phyloP scores from a whole-genome alignment of 2,888 invertebrate species.

The Gerosis bhagava region DNA sequence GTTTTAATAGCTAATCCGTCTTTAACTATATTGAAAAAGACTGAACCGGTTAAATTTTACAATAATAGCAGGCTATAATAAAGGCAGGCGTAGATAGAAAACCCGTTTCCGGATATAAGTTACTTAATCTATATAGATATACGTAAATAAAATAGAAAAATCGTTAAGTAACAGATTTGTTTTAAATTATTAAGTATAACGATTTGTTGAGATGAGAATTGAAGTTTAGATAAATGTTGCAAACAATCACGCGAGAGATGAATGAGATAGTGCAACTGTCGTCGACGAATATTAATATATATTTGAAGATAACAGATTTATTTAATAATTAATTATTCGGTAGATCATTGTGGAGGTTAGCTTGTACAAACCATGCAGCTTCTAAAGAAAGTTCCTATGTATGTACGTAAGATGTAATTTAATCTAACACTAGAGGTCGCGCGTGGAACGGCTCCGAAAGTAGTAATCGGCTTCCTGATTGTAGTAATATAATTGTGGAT shows the following conservation, averaged over 20 bases:
- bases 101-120: constrained; percentile 3
- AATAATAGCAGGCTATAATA: constrained; percentile 12
- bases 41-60: constrained; percentile 25
- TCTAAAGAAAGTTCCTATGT: constrained; percentile 82
- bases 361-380: constrained; percentile 82
- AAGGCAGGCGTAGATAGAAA: constrained; percentile 6
- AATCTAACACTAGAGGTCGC: constrained; percentile 74
- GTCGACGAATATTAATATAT: constrained; percentile 28
- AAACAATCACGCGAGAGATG: constrained; percentile 20
- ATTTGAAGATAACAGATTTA: constrained; percentile 61
- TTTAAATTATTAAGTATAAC: constrained; percentile 10
- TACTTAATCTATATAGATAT: constrained; percentile 5
- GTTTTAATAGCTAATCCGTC: constrained; percentile 23
- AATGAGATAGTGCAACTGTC: constrained; percentile 19
- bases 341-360: constrained; percentile 81
- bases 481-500: constrained; percentile 61
- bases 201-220: constrained; percentile 3
- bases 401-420: constrained; percentile 81
- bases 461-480: constrained; percentile 52
- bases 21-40: constrained; percentile 23
- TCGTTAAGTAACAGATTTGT: constrained; percentile 9
- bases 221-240: background rate
- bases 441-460: constrained; percentile 52
- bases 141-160: background rate
- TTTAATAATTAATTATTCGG: constrained; percentile 68